These are phyloP conservation scores for Antennarius maculatus DNA, from an alignment of 2,797 vertebrate species.

Conservation along the genomic window DNA sequence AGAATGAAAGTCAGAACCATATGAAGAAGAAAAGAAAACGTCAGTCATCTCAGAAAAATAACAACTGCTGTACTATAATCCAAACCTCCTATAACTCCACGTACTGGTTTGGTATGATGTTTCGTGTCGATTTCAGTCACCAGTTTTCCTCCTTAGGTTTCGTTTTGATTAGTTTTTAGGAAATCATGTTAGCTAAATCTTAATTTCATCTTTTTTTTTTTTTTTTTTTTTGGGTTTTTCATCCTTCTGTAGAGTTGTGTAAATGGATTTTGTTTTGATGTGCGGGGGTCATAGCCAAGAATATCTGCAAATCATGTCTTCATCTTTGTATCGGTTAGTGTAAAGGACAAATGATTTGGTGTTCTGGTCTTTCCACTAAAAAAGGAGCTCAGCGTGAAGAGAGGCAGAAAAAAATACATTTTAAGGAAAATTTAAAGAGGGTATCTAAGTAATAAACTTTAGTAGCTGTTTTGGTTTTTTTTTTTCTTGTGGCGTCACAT, in stretches of 20 bases:
- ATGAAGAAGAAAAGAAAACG: conserved; percentile 83
- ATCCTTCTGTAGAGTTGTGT: conserved; percentile 64
- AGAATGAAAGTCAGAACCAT: conserved; percentile 85
- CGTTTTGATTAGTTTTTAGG: conserved; percentile 63
- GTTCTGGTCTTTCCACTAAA: conserved; percentile 79
- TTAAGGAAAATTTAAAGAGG: conserved; percentile 77
- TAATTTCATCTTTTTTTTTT: conserved; percentile 57
- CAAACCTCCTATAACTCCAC: conserved; percentile 88
- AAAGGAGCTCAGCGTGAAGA: conserved; percentile 69
- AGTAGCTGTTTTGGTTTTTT: conserved; percentile 90
- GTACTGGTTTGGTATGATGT: conserved; percentile 84
- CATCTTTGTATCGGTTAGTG: conserved; percentile 78
- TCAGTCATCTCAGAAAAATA: conserved; percentile 92
- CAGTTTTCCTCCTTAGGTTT: conserved; percentile 81
- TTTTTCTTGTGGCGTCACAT: conserved; percentile 91
- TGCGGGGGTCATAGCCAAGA: conserved; percentile 79
- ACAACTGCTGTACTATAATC: conserved; percentile 96
- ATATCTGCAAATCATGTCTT: conserved; percentile 87
- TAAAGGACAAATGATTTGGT: conserved; percentile 64
- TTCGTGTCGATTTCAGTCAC: conserved; percentile 75
- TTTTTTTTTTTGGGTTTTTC: conserved; percentile 49
- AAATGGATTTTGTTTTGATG: conserved; percentile 64
- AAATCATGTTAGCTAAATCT: conserved; percentile 55
- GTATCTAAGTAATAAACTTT: conserved; percentile 87
- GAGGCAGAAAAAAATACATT: conserved; percentile 65